Conservation (phyloP, 2,888 invertebrate species). For the Erebia palarica region DNA sequence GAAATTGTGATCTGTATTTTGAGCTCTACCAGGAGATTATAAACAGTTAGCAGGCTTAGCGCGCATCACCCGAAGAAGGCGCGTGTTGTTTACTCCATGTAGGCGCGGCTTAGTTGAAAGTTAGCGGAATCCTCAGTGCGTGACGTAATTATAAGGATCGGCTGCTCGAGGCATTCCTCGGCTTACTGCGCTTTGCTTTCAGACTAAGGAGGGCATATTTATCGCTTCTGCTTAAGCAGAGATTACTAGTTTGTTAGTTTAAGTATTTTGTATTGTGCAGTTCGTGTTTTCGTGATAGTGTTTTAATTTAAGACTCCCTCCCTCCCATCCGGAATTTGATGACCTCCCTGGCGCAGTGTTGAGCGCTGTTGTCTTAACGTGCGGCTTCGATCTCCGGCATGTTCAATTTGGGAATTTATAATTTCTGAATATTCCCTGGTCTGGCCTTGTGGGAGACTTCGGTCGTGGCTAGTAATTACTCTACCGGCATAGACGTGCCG, state of each 20-base stretch:
- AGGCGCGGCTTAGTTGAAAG: constrained; percentile 59
- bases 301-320: neutral
- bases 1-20: neutral
- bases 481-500: too few relatives aligned
- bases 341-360: too few relatives aligned
- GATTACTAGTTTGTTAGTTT: constrained; percentile 1
- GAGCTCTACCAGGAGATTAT: constrained; percentile 46
- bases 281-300: neutral
- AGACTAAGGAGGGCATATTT: constrained; percentile 33
- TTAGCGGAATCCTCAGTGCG: constrained; percentile 66
- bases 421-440: too few relatives aligned
- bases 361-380: too few relatives aligned
- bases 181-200: constrained; percentile 40
- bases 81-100: constrained; percentile 63
- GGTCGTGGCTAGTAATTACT: too few relatives aligned
- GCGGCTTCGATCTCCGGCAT: too few relatives aligned
- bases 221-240: constrained; percentile 17
- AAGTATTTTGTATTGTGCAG: neutral
- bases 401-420: too few relatives aligned
- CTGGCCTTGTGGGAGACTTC: too few relatives aligned
- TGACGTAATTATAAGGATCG: constrained; percentile 63
- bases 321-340: too few relatives aligned
- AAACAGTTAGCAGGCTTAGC: constrained; percentile 62
- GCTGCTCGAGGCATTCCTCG: constrained; percentile 44
- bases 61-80: constrained; percentile 64